Percentiles rank a stretch among this genome's conserved stretches.
Conservation (phyloP, 2,888 invertebrate species). For the Plebejus argus region DNA sequence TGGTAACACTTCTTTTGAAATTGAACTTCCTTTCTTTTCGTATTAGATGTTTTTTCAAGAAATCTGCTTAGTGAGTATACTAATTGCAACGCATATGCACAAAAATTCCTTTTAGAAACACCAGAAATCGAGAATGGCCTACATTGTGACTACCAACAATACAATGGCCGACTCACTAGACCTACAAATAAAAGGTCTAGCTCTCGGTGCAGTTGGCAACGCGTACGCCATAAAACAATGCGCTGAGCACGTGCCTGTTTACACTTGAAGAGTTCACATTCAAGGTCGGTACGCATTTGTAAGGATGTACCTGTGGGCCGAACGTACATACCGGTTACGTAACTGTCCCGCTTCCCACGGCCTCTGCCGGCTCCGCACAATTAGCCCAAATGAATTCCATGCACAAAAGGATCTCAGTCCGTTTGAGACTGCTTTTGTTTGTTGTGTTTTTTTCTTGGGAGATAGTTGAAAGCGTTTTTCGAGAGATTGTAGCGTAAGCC, state of each 20-base stretch:
- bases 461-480: constrained; percentile 12
- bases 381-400: constrained; percentile 47
- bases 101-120: background rate
- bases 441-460: constrained; percentile 19
- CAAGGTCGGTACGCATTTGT: constrained; percentile 80
- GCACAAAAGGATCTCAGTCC: constrained; percentile 35
- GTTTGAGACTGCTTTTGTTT: constrained; percentile 33
- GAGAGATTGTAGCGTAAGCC: background rate
- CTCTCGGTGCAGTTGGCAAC: constrained; percentile 54
- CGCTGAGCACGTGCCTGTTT: constrained; percentile 77
- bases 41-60: too few species aligned
- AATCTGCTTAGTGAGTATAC: background rate
- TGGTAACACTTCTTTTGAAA: background rate
- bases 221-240: constrained; percentile 76
- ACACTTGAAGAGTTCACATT: constrained; percentile 78
- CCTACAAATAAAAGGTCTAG: constrained; percentile 30
- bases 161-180: constrained; percentile 35
- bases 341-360: constrained; percentile 78
- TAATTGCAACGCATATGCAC: background rate
- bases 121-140: background rate
- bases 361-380: constrained; percentile 61
- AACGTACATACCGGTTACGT: constrained; percentile 78
- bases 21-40: background rate
- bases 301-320: constrained; percentile 77
- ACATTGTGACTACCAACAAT: constrained; percentile 13